Percentiles rank a stretch among this genome's conserved stretches.
phyloP scores from a whole-genome alignment of 2,113 vertebrate genomes.

The Himantopus leucocephalus region DNA sequence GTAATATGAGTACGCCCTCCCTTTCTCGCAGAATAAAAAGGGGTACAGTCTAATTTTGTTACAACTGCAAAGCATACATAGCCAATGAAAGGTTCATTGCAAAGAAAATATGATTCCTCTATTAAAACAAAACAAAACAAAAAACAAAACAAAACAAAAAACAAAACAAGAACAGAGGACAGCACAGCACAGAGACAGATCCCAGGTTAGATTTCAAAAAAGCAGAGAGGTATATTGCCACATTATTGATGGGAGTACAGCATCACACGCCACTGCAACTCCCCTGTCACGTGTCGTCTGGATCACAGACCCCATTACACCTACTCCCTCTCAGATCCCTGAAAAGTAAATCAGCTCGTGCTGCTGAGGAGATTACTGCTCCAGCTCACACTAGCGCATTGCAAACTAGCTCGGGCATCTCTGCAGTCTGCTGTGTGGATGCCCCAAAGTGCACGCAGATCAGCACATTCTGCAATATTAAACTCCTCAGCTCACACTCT shows the following conservation, averaged over 20 bases:
- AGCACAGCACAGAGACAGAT: background rate
- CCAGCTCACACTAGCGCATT: background rate
- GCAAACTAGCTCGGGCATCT: background rate
- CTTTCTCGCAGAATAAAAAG: background rate
- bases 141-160: background rate
- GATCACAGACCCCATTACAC: background rate
- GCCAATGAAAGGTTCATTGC: background rate
- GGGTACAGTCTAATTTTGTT: background rate
- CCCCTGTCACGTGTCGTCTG: background rate
- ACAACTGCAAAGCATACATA: background rate
- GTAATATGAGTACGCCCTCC: background rate
- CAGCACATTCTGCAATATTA: background rate
- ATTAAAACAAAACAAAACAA: background rate
- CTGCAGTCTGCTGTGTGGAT: background rate
- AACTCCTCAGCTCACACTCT: background rate
- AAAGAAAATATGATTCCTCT: background rate
- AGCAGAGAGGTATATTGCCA: background rate
- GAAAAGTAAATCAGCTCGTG: background rate
- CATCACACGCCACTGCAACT: rapidly evolving
- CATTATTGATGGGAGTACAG: background rate
- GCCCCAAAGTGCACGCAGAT: background rate
- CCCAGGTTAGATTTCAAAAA: background rate
- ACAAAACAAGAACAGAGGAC: background rate
- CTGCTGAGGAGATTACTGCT: background rate
- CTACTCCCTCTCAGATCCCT: background rate